Percentiles rank a stretch among this genome's conserved stretches.
Conservation (phyloP, 2,797 vertebrate species). For the Sebastes wilsoni region DNA sequence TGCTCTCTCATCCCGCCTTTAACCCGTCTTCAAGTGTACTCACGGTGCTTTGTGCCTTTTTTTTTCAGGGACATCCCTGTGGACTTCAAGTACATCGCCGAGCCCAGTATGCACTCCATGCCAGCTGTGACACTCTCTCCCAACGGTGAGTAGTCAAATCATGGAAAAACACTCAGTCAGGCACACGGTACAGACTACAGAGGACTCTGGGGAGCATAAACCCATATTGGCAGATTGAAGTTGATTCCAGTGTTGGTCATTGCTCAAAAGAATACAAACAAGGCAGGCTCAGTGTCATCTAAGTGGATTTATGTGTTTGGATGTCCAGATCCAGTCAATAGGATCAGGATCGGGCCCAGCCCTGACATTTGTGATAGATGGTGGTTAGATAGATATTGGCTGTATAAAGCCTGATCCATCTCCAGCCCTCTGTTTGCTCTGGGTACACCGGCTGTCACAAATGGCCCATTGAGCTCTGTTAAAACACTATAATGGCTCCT, state of each 20-base stretch:
- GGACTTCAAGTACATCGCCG: conserved; percentile 99
- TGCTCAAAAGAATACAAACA: background rate
- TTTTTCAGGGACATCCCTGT: conserved; percentile 96
- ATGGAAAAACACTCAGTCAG: background rate
- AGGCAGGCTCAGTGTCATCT: background rate
- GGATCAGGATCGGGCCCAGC: background rate
- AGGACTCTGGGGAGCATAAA: conserved; percentile 24
- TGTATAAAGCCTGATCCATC: background rate
- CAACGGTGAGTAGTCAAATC: conserved; percentile 87
- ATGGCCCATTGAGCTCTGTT: conserved; percentile 4
- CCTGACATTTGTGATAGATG: background rate
- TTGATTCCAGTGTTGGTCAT: conserved; percentile 1
- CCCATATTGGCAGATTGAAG: conserved; percentile 9
- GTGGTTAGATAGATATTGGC: background rate
- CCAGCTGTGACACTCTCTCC: conserved; percentile 97
- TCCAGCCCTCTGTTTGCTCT: background rate
- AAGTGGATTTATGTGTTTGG: background rate
- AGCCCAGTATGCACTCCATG: conserved; percentile 99
- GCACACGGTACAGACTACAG: background rate
- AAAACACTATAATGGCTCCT: background rate
- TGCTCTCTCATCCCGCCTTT: conserved; percentile 17
- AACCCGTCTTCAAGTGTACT: conserved; percentile 31
- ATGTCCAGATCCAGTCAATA: background rate
- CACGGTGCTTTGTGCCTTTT: conserved; percentile 40
- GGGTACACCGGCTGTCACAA: conserved; percentile 15